Evolutionary conservation across 2,797 vertebrate genomes (phyloP), one percentile per base, ranked within the genome.

Genomic region (Toxotes lorentzi): DNA sequence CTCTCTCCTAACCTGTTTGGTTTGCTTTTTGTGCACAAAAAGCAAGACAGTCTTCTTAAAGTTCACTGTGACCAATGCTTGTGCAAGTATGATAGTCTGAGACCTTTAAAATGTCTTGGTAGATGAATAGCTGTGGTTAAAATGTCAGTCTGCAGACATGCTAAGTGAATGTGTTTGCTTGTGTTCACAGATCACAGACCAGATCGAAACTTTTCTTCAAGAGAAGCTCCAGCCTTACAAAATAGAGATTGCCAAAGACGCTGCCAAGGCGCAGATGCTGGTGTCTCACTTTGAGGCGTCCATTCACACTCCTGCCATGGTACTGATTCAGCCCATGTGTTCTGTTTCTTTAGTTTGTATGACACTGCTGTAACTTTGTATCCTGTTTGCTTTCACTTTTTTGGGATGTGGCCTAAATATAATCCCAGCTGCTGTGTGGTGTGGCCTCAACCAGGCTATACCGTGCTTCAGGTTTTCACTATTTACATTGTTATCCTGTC

Each of bases 261-360:
- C 73, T 6, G 78, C 54, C 0, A 38, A 43, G 53, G 93, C 95
- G 0, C 67, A 40, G 59, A 58, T 30, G 38, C 11, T 93, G 63
- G 57, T 80, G 54, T 79, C 85, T 7, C 86, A 94, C 0, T 96
- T 95, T 78, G 78, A 93, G 61, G 57, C 56, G 0, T 90, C 90
- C 0, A 56, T 93, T 54, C 88, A 93, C 76, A 90, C 87, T n/a
- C 94, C 89, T 64, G 95, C 93, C n/a, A 89, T 94, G 95, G 95
- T 96, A 91, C 40, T 6, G 5, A 2, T 16, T 19, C 12, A 32
- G 6, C n/a, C 50, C 0, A 34, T 24, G 1, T 38, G 4, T 54
- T 62, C 7, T 59, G 4, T 8, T 48, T 12, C 34, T 4, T 69
- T 43, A 9, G 7, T 40, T 50, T 23, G 9, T 48, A 4, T 30